A percentile compares a stretch with the other conserved stretches of the same genome.
These are phyloP conservation scores for Aricia agestis DNA, from an alignment of 1,140 invertebrate genomes.

Conservation along the genomic window DNA sequence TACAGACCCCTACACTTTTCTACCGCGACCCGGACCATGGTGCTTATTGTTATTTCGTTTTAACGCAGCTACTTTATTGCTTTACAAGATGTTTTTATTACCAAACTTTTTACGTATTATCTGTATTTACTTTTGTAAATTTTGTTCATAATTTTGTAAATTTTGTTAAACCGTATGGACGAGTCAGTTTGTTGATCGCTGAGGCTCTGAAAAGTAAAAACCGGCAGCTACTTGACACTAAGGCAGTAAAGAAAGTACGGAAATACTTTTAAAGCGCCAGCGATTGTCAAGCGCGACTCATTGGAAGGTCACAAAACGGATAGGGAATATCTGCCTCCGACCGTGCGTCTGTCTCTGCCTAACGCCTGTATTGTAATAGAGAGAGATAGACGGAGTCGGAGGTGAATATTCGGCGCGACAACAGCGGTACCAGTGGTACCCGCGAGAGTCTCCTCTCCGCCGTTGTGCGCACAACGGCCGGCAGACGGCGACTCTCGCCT, in stretches of 20 bases:
- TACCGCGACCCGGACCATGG: slow-evolving; percentile 5
- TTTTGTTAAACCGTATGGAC: neutral
- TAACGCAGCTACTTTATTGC: neutral
- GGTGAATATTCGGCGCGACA: neutral
- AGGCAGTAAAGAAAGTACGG: neutral
- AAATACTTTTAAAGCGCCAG: neutral
- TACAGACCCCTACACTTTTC: slow-evolving; percentile 46
- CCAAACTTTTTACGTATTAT: neutral
- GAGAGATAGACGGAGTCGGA: neutral
- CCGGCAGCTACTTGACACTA: neutral
- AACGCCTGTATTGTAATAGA: neutral
- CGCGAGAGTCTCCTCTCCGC: neutral
- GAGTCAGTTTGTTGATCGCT: neutral
- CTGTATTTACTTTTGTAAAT: slow-evolving; percentile 1
- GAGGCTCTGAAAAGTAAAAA: neutral
- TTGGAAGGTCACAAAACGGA: neutral
- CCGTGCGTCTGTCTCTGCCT: neutral
- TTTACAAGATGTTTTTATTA: neutral
- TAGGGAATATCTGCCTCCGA: neutral
- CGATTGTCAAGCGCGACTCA: neutral
- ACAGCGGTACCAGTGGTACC: neutral
- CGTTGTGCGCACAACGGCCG: slow-evolving; percentile 8
- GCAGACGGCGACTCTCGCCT: slow-evolving; percentile 7
- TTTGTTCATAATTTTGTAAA: neutral
- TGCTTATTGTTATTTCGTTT: slow-evolving; percentile 16